Evolutionary conservation across 53 echinoderm and acorn worm species (phyloP), one percentile per base, ranked within the genome.

Genomic region (Stichopus horrens): DNA sequence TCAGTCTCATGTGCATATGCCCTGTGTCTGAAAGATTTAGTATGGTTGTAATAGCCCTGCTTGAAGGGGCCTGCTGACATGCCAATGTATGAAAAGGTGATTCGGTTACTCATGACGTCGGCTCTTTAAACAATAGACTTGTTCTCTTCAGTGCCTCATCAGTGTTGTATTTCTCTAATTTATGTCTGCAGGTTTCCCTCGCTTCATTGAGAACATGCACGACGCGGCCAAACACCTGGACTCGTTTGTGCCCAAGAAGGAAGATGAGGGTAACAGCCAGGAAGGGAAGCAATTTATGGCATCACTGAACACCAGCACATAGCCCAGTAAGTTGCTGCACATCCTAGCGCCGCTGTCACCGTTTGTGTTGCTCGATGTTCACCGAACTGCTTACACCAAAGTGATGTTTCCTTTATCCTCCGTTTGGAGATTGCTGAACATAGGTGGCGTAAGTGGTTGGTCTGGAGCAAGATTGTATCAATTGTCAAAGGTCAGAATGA

Each of bases 171-270:
- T 57, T 89, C 16, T 21, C 73, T 88, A 8, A 20, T n/a, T 7
- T 57, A 75, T 51, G 60, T 37, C 52, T 55, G 11, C 19, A 96
- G 96, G 96, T 92, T 79, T 93, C 59, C 95, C 97, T 7, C 90
- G 93, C 21, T 96, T 86, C 82, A 78, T 96, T 54, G 88, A 92
- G 67, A 92, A 91, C 76, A 93, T 96, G 59, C 97, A 96, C 74
- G 79, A 86, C 22, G 97, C 97, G 6, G 93, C 97, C 19, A 89
- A 84, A 23, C 84, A 91, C 55, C 76, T 95, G 13, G 92, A 95
- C 53, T 63, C 74, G 71, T 86, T 86, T 14, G 16, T 86, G 21
- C 18, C 86, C 57, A 52, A 20, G 9, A 18, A 60, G 6, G 86
- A 86, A 23, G 52, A 22, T 55, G 74, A 88, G 77, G 78, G 86